Evolutionary conservation across 2,113 vertebrate genomes (phyloP).

Genomic region (Nibea albiflora): DNA sequence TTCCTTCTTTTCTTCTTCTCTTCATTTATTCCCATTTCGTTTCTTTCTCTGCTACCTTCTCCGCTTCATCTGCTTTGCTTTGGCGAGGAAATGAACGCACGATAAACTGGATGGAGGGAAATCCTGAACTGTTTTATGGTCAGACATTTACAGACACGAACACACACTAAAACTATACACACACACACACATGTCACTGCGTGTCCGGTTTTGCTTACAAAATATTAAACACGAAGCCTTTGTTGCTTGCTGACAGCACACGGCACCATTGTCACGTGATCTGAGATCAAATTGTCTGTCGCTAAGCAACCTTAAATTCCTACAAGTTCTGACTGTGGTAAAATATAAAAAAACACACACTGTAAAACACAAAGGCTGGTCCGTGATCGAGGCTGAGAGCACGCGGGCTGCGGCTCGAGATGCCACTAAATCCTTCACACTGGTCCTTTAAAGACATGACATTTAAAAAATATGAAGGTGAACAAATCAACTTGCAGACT

Average conservation of each 20-base stretch:
- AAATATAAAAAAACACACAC: no score
- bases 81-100: constrained; percentile 33
- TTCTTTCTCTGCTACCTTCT: neutral
- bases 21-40: neutral
- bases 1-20: neutral
- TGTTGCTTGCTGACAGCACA: neutral
- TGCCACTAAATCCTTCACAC: no score
- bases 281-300: neutral
- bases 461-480: no score
- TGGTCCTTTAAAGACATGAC: no score
- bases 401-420: no score
- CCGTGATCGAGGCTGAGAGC: neutral
- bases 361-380: no score
- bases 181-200: no score
- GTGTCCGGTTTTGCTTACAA: no score
- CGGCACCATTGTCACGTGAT: no score
- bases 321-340: neutral
- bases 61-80: neutral
- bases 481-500: no score
- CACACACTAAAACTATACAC: neutral
- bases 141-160: neutral
- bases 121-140: constrained; percentile 16
- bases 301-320: neutral
- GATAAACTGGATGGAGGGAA: constrained; percentile 19
- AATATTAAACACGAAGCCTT: neutral